Evolutionary conservation across 2,888 invertebrate species (phyloP), one percentile per base, ranked within the genome.

Genomic region (Hydropsyche betteni): DNA sequence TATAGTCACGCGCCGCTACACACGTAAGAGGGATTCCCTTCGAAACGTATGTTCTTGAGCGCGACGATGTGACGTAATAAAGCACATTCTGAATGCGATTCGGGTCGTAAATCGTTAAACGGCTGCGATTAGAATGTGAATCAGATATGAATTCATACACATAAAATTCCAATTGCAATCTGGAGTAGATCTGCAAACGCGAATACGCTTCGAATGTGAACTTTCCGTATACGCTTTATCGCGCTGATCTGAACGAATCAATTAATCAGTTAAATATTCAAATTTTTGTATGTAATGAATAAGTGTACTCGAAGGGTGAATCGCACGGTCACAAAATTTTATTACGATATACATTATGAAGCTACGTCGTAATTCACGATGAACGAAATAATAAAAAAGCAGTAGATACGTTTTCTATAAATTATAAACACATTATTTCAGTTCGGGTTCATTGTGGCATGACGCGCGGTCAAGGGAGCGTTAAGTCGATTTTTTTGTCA

Each of bases 391-490:
- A 64, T 64, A 64, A 74, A 74, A 44, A 33, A 68, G 52, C 36
- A 64, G 14, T 33, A 74, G 52, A 44, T 64, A 52, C 50, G 24
- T n/a, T 50, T 69, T 51, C 75, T 64, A 76, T 78, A 75, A 78
- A 78, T 78, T 78, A 78, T 76, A 78, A 76, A 75, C 73, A 24
- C 78, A 78, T 78, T 76, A 78, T 72, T 76, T 74, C 74, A 10
- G 61, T 33, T 68, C 53, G 72, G 38, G 64, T 51, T 38, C 76
- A 75, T 74, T 75, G 73, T 73, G 64, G 69, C 78, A 68, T 75
- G 76, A 74, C 76, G 58, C 72, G 71, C 61, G 64, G 8, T 72
- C 72, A 72, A 72, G 72, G 72, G 61, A 72, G 58, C 72, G 72
- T 72, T 53, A 72, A 72, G 58, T 55, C 44, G 10, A 8, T 69